Evolutionary conservation across 2,888 invertebrate genomes (phyloP), one percentile per base, ranked within the genome.

Genomic region (Desoria tigrina): DNA sequence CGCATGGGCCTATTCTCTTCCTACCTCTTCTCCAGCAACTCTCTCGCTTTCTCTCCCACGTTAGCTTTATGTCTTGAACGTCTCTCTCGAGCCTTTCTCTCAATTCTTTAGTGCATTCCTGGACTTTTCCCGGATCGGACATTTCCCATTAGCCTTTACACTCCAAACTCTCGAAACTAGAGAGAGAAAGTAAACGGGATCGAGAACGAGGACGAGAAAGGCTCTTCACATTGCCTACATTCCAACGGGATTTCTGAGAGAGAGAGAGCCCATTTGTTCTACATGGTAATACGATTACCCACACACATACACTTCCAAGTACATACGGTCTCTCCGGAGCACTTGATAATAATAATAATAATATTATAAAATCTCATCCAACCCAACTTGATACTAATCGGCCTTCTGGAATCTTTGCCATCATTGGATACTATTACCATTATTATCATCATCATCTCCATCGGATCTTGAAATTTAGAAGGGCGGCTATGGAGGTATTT

Each of bases 51-150:
- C 6, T 6, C 45, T 45, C 45, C 24, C 11, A 14, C 26, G 45
- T 39, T 57, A 37, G 45, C 58, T 45, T 51, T 45, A 58, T 45
- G 42, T 26, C 49, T 26, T 45, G 49, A 65, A 66, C 57, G 62
- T 71, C 68, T 68, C 69, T 68, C 69, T 56, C 59, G 63, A 66
- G 63, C 61, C 58, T 68, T 61, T 54, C 56, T 56, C 54, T 64
- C 60, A 64, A 61, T 62, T 61, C 66, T 61, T 70, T 68, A 74
- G 74, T 74, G 58, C 70, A 66, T 67, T 68, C 62, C 67, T 54
- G 69, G 74, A 66, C 64, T 64, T 74, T 72, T 69, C 70, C 64
- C 67, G 70, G 71, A 67, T 68, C 69, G 72, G 74, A 72, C 61
- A 72, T 69, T 63, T 66, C 61, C 53, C 55, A 62, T 56, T 64